phyloP scores from a whole-genome alignment of 2,797 vertebrate species.

The Falco rusticolus region DNA sequence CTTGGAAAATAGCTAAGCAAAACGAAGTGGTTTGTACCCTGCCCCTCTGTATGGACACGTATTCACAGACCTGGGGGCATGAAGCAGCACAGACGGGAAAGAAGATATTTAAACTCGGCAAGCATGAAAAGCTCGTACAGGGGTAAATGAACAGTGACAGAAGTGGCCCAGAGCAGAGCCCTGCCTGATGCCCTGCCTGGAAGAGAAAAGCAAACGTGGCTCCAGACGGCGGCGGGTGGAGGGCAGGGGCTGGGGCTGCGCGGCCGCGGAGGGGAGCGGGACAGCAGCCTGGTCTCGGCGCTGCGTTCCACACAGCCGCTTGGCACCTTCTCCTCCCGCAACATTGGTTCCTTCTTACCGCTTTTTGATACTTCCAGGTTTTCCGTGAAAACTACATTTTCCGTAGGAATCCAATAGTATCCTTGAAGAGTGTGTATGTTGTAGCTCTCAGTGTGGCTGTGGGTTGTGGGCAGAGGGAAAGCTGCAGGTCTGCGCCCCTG shows the following conservation, averaged over 20 bases:
- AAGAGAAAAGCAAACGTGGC: background rate
- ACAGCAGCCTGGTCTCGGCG: rapidly evolving
- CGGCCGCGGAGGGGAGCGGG: background rate
- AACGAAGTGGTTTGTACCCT: rapidly evolving
- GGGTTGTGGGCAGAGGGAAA: background rate
- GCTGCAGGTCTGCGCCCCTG: background rate
- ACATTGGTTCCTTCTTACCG: rapidly evolving
- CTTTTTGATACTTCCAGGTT: background rate
- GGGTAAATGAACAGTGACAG: background rate
- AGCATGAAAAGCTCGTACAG: rapidly evolving
- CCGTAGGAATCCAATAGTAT: background rate
- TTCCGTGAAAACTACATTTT: background rate
- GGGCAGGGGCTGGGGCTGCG: background rate
- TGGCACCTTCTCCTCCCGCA: background rate
- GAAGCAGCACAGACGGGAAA: background rate
- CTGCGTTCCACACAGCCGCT: rapidly evolving
- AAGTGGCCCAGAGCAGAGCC: background rate
- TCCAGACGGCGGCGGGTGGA: background rate
- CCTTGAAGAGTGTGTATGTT: rapidly evolving
- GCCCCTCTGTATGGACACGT: rapidly evolving
- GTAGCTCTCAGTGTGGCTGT: rapidly evolving
- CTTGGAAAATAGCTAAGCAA: rapidly evolving
- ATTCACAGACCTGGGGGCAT: background rate
- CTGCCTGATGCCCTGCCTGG: background rate
- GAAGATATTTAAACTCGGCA: background rate